Percentiles rank a stretch among this genome's conserved stretches.
Evolutionary conservation across 1,140 invertebrate genomes (phyloP).

Genomic region (Eulimnadia texana): DNA sequence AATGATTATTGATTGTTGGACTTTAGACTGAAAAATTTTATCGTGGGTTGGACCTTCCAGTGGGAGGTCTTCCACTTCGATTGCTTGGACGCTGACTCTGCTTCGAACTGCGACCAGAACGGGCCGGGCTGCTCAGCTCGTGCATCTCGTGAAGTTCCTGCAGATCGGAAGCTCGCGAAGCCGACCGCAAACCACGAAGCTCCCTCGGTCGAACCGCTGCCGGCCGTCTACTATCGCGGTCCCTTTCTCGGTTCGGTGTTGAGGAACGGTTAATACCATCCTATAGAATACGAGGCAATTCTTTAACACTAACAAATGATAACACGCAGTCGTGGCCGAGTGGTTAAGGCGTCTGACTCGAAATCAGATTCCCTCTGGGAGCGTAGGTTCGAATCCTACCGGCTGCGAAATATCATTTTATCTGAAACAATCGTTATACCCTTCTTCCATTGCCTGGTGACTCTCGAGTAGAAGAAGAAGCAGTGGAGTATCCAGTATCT

Average conservation of each 20-base stretch:
- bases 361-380: no score
- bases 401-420: no score
- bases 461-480: slow-evolving; percentile 19
- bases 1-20: no score
- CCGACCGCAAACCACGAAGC: not conserved
- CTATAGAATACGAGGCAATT: not conserved
- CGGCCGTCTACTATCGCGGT: not conserved
- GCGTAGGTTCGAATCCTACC: no score
- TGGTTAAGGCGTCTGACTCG: no score
- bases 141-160: slow-evolving; percentile 9
- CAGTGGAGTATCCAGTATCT: slow-evolving; percentile 48
- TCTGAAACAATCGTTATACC: not conserved
- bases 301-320: no score
- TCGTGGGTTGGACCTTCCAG: not conserved
- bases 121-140: slow-evolving; percentile 5
- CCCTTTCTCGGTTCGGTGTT: slow-evolving; percentile 8
- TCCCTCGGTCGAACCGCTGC: slow-evolving; percentile 9
- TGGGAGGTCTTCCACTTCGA: not conserved
- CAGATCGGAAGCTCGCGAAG: not conserved
- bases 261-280: not conserved
- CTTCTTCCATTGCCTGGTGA: slow-evolving; percentile 20
- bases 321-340: no score
- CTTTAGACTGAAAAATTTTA: not conserved
- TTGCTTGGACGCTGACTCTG: not conserved
- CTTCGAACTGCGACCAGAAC: slow-evolving; percentile 1